phyloP scores from a whole-genome alignment of 2,888 invertebrate species.

The Dioctria linearis region DNA sequence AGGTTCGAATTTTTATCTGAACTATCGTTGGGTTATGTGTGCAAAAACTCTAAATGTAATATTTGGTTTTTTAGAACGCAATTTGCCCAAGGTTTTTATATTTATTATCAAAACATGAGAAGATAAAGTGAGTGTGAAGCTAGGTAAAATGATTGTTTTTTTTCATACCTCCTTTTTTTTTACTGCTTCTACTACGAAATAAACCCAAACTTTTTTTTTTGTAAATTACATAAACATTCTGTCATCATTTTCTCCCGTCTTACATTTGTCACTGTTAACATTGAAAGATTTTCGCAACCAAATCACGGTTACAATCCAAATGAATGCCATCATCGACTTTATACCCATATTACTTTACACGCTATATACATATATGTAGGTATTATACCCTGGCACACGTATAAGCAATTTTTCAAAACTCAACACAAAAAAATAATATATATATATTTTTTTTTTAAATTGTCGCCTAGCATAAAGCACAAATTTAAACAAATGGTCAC shows the following conservation, averaged over 20 bases:
- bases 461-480: slow-evolving; percentile 50
- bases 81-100: too few species aligned
- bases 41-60: too few species aligned
- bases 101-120: too few species aligned
- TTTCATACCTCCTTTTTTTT: not conserved
- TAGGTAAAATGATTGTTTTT: too few species aligned
- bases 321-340: slow-evolving; percentile 47
- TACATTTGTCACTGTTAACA: slow-evolving; percentile 25
- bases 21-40: too few species aligned
- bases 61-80: not conserved
- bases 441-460: slow-evolving; percentile 37
- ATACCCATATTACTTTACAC: not conserved
- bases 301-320: slow-evolving; percentile 48
- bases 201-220: not conserved
- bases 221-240: not conserved
- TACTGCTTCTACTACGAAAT: not conserved
- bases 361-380: not conserved
- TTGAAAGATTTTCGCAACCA: slow-evolving; percentile 38
- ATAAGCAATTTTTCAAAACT: slow-evolving; percentile 45
- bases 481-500: slow-evolving; percentile 52
- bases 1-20: too few species aligned
- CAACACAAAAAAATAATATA: too few species aligned
- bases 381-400: slow-evolving; percentile 5
- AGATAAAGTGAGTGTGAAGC: too few species aligned
- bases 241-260: not conserved